phyloP scores from a whole-genome alignment of 2,797 vertebrate species.

The Holocentrus rufus region DNA sequence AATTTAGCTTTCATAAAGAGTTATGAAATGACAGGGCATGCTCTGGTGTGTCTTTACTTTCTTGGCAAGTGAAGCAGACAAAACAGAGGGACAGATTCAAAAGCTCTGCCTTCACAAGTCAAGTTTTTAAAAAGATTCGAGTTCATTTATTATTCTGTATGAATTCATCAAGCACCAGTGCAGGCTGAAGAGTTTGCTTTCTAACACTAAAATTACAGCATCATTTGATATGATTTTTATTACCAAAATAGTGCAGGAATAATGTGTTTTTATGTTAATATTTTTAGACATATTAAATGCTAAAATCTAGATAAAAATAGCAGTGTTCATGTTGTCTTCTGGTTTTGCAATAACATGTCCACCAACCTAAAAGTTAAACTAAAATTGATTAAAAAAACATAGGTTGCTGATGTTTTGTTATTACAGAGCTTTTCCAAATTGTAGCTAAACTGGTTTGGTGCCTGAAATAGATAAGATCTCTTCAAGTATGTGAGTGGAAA shows the following conservation, averaged over 20 bases:
- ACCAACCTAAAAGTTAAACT: conserved; percentile 29
- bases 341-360: not conserved
- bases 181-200: not conserved
- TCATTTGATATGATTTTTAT: not conserved
- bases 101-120: conserved; percentile 19
- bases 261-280: not conserved
- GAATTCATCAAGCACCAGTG: not conserved
- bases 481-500: conserved; percentile 37
- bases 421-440: conserved; percentile 20
- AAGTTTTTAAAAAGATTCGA: not conserved
- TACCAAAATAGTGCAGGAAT: conserved; percentile 15
- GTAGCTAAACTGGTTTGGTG: conserved; percentile 8
- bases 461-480: conserved; percentile 51
- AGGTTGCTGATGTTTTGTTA: not conserved
- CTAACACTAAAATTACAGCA: not conserved
- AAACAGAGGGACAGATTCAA: conserved; percentile 5
- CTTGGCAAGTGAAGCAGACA: conserved; percentile 10
- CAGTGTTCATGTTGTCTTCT: not conserved
- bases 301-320: not conserved
- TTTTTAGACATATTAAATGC: not conserved
- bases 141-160: not conserved
- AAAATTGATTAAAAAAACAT: conserved; percentile 22
- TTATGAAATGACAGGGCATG: conserved; percentile 61
- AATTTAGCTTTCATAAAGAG: conserved; percentile 50
- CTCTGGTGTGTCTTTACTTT: conserved; percentile 16